A percentile compares a stretch with the other conserved stretches of the same genome.
These are phyloP conservation scores for Mystacornis crossleyi DNA, from an alignment of 2,113 vertebrate genomes.

Conservation along the genomic window DNA sequence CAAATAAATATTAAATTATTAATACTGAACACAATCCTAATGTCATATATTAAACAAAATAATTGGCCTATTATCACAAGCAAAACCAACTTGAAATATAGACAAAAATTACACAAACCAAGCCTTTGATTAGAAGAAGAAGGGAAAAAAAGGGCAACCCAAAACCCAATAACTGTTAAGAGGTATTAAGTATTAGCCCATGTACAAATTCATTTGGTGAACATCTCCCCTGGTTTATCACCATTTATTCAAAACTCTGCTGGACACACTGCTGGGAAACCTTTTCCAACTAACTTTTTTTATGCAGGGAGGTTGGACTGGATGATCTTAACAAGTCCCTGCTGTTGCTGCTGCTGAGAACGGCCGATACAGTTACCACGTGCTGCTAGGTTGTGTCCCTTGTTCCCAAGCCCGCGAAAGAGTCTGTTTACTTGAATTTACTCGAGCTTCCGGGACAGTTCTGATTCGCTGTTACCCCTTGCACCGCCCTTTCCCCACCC, in stretches of 20 bases:
- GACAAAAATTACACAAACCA: background rate
- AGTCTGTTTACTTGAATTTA: too few relatives aligned
- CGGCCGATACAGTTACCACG: too few relatives aligned
- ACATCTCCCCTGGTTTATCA: background rate
- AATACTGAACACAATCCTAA: background rate
- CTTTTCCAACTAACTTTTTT: background rate
- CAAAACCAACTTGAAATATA: background rate
- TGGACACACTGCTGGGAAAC: background rate
- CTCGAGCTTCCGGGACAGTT: too few relatives aligned
- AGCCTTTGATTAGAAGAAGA: background rate
- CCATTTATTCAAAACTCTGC: background rate
- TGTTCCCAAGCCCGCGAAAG: too few relatives aligned
- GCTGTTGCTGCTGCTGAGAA: too few relatives aligned
- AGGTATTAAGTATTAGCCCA: background rate
- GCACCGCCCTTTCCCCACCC: too few relatives aligned
- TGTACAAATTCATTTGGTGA: background rate
- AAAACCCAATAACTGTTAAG: background rate
- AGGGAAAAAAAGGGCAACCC: background rate
- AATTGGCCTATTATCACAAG: background rate
- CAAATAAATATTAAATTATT: background rate
- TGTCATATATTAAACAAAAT: background rate
- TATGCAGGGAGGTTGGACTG: background rate
- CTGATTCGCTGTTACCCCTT: too few relatives aligned
- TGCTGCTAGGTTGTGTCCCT: too few relatives aligned
- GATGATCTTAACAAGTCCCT: background rate